These are phyloP conservation scores for Muricea muricata DNA, from an alignment of 92 coral and sea anemone genomes.

Conservation along the genomic window DNA sequence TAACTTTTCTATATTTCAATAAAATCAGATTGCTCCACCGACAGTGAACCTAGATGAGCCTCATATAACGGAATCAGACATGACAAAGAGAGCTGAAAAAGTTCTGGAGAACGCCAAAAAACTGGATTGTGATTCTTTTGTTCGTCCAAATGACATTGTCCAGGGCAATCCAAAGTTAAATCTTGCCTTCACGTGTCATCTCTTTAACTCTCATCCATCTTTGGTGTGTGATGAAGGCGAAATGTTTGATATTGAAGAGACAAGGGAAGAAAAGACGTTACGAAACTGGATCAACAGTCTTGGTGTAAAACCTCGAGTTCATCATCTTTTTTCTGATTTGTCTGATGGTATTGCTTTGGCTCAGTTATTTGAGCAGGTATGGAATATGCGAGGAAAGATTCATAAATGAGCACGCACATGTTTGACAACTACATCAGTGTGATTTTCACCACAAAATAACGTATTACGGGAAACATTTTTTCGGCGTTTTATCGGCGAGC, in stretches of 20 bases:
- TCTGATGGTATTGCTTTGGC: slow-evolving; percentile 86
- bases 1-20: not conserved
- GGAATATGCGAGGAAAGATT: too few species aligned
- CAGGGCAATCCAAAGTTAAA: slow-evolving; percentile 89
- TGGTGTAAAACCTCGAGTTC: slow-evolving; percentile 91
- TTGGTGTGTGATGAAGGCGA: slow-evolving; percentile 83
- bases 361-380: slow-evolving; percentile 88
- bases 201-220: slow-evolving; percentile 83
- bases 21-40: slow-evolving; percentile 77
- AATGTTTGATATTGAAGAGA: slow-evolving; percentile 84
- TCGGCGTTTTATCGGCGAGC: too few species aligned
- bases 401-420: too few species aligned
- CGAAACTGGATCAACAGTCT: slow-evolving; percentile 99
- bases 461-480: too few species aligned
- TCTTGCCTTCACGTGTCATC: slow-evolving; percentile 87
- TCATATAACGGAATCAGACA: slow-evolving; percentile 76
- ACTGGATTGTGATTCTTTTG: slow-evolving; percentile 89
- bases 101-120: slow-evolving; percentile 89
- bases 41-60: slow-evolving; percentile 75
- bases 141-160: slow-evolving; percentile 82
- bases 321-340: slow-evolving; percentile 75
- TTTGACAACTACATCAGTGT: too few species aligned
- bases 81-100: slow-evolving; percentile 77
- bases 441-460: too few species aligned
- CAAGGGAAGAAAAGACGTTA: slow-evolving; percentile 95